phyloP scores from a whole-genome alignment of 92 coral and sea anemone species.

The Meandrina meandrites region DNA sequence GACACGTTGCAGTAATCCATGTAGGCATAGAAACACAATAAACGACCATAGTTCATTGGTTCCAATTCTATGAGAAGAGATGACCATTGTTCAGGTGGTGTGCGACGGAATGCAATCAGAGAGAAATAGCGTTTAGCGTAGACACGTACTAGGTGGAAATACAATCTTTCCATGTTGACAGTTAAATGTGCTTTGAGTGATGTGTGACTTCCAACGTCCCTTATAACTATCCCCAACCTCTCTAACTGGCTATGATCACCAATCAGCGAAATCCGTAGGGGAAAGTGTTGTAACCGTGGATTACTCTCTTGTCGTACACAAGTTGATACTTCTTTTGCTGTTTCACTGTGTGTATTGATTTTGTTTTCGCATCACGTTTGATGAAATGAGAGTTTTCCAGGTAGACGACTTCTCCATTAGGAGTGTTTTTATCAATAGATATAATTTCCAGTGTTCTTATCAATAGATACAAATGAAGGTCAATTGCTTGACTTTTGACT shows the following conservation, averaged over 20 bases:
- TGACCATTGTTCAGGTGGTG: background rate
- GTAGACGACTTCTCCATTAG: constrained; percentile 13
- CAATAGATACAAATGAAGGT: no score
- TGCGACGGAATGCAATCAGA: background rate
- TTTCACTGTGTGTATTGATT: background rate
- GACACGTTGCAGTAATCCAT: background rate
- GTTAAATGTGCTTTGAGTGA: no score
- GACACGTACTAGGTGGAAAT: background rate
- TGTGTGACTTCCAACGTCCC: background rate
- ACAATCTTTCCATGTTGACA: background rate
- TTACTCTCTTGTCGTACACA: constrained; percentile 5
- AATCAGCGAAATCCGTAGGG: constrained; percentile 45
- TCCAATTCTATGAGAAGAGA: background rate
- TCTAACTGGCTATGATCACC: background rate
- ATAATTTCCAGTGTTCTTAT: no score
- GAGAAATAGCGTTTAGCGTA: background rate
- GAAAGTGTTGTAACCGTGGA: constrained; percentile 21
- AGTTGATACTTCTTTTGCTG: background rate
- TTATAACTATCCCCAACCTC: background rate
- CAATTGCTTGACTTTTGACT: no score
- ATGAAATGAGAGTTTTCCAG: background rate
- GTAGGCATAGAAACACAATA: background rate
- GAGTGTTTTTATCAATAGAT: no score
- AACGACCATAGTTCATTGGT: background rate
- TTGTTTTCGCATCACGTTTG: constrained; percentile 7